A percentile compares a stretch with the other conserved stretches of the same genome.
These are phyloP conservation scores for Scaptodrosophila latifasciaeformis DNA, from an alignment of 2,888 invertebrate species.

Conservation along the genomic window DNA sequence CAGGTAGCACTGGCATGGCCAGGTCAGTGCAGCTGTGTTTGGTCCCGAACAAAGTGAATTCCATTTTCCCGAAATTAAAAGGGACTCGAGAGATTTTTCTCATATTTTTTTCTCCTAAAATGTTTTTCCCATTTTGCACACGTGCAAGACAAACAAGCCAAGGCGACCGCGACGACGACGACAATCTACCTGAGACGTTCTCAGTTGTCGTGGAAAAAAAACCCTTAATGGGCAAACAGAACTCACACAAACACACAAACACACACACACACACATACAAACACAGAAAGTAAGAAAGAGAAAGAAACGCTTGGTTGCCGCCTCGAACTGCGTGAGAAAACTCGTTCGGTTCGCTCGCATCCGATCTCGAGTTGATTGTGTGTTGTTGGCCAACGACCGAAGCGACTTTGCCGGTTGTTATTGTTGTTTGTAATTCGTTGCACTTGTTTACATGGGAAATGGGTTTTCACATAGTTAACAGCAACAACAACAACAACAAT, in stretches of 20 bases:
- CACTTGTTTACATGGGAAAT: conserved; percentile 66
- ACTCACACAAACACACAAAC: conserved; percentile 2
- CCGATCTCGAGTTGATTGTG: too few relatives aligned
- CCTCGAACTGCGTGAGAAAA: conserved; percentile 59
- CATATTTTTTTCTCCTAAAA: conserved; percentile 19
- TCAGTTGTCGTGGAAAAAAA: conserved; percentile 36
- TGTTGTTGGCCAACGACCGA: background rate
- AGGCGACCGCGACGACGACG: background rate
- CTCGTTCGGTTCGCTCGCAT: conserved; percentile 36
- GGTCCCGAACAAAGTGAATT: conserved; percentile 14
- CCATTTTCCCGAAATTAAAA: conserved; percentile 20
- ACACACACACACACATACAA: background rate
- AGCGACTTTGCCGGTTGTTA: conserved; percentile 14
- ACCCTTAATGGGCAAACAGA: conserved; percentile 48
- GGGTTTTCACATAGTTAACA: conserved; percentile 40
- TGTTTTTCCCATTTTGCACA: conserved; percentile 44
- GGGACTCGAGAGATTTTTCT: conserved; percentile 39
- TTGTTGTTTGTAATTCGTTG: conserved; percentile 45
- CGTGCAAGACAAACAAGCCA: conserved; percentile 38
- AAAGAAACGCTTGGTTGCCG: conserved; percentile 12
- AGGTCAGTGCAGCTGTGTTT: conserved; percentile 10
- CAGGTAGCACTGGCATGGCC: too few relatives aligned
- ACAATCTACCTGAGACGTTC: conserved; percentile 34
- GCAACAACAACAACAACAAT: background rate
- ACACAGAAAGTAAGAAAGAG: conserved; percentile 5